Base-by-base conservation (phyloP, 2,113 vertebrate species). In the Melanerpes aurifrons region DNA sequence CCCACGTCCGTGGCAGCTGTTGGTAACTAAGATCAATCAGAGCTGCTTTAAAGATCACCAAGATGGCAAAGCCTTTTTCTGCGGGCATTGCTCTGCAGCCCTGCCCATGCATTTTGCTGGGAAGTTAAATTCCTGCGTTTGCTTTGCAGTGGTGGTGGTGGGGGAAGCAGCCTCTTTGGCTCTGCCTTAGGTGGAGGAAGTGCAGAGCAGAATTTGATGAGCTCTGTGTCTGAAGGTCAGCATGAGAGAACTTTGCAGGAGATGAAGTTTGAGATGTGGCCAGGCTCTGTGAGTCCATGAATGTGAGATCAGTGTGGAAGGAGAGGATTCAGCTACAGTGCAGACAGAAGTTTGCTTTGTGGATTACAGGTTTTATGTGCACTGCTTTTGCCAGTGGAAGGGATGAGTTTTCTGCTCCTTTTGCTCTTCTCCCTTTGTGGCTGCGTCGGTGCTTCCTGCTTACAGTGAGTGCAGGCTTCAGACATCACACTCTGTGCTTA, bases 11-110 rank as follows among this genome's bases (percentile, higher is more conserved):
- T 28, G 35, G 32, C 18, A 88, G 37, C 57, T 85, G 87, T 93
- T 81, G 94, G 85, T 93, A 95, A 96, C 95, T 87, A 92, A 92
- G 86, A 92, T 94, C 90, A 87, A 56, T 96, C 72, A 92, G 92
- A 72, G 26, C 72, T 87, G 45, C 62, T 86, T 87, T 94, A 92
- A 91, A 90, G 72, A 76, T 80, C 67, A 76, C 21, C 7, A 10
- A 35, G 74, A 58, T 61, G 85, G 85, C 92, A 74, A 92, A 87
- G 92, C 79, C 5, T 4, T 80, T 94, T 95, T 89, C 71, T 7
- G 74, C 78, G 68, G 68, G 35, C 29, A 14, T 53, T 89, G 53
- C 57, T 95, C 57, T 73, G 64, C 63, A 91, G 35, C 22, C n/a
- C 29, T 74, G 25, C 7, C 47, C 21, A 3, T 43, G 29, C 8